Percentiles rank a stretch among this genome's conserved stretches.
Conservation (phyloP, 1,140 invertebrate genomes). For the Cephus cinctus region DNA sequence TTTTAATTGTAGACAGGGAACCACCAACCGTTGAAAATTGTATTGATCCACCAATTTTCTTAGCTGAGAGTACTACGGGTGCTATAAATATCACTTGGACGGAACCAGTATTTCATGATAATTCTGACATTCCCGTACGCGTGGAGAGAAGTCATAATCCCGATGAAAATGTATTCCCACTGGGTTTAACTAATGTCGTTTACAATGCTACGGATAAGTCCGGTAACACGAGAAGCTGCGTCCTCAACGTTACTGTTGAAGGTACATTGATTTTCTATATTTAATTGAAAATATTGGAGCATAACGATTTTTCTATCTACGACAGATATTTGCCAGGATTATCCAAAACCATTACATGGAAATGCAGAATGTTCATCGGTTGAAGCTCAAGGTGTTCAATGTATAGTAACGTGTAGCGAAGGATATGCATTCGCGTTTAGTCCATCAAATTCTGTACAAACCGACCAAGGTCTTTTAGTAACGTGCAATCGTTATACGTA, state of each 20-base stretch:
- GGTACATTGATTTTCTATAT: slow-evolving; percentile 47
- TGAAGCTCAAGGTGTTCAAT: slow-evolving; percentile 53
- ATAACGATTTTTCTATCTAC: background rate
- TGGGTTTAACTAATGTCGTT: slow-evolving; percentile 60
- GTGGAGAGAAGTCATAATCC: slow-evolving; percentile 37
- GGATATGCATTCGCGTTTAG: slow-evolving; percentile 62
- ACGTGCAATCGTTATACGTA: slow-evolving; percentile 35
- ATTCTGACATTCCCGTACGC: slow-evolving; percentile 57
- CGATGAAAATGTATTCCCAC: slow-evolving; percentile 48
- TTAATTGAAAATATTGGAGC: background rate
- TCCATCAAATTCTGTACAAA: slow-evolving; percentile 28
- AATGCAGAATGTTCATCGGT: slow-evolving; percentile 56
- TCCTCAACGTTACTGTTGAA: slow-evolving; percentile 64
- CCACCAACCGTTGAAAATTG: slow-evolving; percentile 66
- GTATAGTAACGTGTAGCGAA: slow-evolving; percentile 60
- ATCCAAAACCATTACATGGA: slow-evolving; percentile 60
- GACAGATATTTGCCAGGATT: slow-evolving; percentile 57
- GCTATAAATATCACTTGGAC: slow-evolving; percentile 60
- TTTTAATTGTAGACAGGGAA: slow-evolving; percentile 57
- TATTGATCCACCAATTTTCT: slow-evolving; percentile 58
- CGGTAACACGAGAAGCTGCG: slow-evolving; percentile 63
- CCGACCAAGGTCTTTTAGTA: slow-evolving; percentile 23
- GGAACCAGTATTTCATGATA: slow-evolving; percentile 69
- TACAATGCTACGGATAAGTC: slow-evolving; percentile 63
- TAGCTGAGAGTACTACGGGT: slow-evolving; percentile 47